Evolutionary conservation across 2,797 vertebrate genomes (phyloP), one percentile per base, ranked within the genome.

Genomic region (Allobates femoralis): DNA sequence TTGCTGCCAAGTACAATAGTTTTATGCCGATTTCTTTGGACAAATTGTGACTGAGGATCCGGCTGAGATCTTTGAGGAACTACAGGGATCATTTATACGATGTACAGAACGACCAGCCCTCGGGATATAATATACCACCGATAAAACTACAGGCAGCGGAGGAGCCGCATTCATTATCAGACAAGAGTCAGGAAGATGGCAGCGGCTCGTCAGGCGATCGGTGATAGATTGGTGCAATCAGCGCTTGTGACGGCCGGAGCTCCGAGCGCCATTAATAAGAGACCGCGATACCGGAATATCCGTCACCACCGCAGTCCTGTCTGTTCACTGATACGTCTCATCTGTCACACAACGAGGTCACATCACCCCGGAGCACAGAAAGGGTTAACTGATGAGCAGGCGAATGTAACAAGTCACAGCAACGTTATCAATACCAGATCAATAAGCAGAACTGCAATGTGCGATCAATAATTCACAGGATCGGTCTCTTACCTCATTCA

Each of bases 101-200:
- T 19, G 41, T 55, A 30, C 30, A 50, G n/a, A 76, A 28, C 18
- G 15, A 19, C 21, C 28, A 16, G 7, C 18, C 50, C 2, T 85
- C 86, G 86, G 46, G 67, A 85, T 89, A 88, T 91, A 91, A 91
- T 79, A 89, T 30, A 37, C 79, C 37, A 84, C 62, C 78, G 34
- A 85, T 76, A 90, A 90, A 90, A 90, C 91, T 21, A 19, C 79
- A 30, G 56, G 30, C 18, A 1, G 16, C 0, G 66, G 79, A 85
- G 90, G 14, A n/a, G 66, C 55, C 46, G 67, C 86, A 88, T 64
- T 90, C 86, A 89, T 90, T 89, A 87, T 73, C 73, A 82, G 28
- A 64, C 60, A 34, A 69, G 91, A 85, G 64, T 84, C 66, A 60
- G 85, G 76, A 1, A 50, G 19, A 0, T 30, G 80, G 90, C n/a